Evolutionary conservation across 2,113 vertebrate species (phyloP).

Genomic region (Pteropus alecto): DNA sequence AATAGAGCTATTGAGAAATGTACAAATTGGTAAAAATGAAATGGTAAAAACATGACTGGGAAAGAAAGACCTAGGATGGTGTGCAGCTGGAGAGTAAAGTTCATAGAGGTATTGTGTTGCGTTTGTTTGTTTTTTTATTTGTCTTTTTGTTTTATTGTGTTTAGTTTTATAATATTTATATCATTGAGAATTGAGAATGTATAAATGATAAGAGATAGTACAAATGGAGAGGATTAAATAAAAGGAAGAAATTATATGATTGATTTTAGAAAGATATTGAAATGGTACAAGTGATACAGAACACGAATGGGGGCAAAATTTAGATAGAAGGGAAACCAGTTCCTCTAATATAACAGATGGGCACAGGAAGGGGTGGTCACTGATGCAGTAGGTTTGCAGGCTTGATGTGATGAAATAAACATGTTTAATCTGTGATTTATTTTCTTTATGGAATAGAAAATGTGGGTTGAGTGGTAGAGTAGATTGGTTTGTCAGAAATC

Average conservation of each 20-base stretch:
- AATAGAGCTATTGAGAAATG: background rate
- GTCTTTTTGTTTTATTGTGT: background rate
- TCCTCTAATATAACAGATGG: background rate
- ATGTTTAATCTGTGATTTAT: background rate
- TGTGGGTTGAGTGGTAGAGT: background rate
- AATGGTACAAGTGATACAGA: background rate
- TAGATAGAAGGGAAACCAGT: background rate
- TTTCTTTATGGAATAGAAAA: background rate
- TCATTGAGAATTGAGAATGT: background rate
- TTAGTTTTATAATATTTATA: background rate
- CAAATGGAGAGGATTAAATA: background rate
- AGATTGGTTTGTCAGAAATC: background rate
- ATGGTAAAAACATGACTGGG: background rate
- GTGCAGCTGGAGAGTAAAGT: background rate
- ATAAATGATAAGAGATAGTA: background rate
- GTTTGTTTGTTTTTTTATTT: background rate
- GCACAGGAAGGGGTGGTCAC: background rate
- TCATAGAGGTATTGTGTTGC: rapidly evolving
- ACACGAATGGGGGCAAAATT: background rate
- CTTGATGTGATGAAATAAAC: background rate
- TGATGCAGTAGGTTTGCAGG: background rate
- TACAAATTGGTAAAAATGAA: background rate
- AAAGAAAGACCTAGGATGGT: background rate
- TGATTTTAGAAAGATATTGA: background rate
- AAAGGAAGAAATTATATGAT: background rate